Evolutionary conservation across 2,888 invertebrate species (phyloP).

Genomic region (Stenotaenia linearis): DNA sequence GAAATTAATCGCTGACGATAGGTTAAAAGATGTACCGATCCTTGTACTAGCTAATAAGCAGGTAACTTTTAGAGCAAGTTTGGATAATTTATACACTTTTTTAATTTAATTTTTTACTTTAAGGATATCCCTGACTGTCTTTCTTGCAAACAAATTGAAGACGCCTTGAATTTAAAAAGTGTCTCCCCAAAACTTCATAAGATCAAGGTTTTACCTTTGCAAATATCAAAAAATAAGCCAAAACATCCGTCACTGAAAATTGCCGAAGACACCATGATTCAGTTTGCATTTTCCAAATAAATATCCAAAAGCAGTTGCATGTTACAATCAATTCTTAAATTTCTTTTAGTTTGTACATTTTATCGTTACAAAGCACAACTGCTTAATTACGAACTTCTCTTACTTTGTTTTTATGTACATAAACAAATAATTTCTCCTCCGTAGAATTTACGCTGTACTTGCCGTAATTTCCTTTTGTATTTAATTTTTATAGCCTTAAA

Average conservation of each 20-base stretch:
- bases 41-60: conserved; percentile 42
- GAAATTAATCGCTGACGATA: conserved; percentile 38
- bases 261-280: conserved; percentile 30
- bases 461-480: neutral
- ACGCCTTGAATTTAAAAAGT: conserved; percentile 28
- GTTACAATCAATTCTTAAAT: neutral
- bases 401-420: neutral
- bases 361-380: neutral
- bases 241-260: conserved; percentile 31
- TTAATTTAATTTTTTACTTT: neutral
- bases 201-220: conserved; percentile 3
- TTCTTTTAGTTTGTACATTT: neutral
- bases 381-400: neutral
- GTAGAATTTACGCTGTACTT: neutral
- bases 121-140: conserved; percentile 32
- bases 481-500: neutral
- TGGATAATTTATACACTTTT: neutral
- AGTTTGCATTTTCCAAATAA: conserved; percentile 20
- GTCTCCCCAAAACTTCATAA: neutral
- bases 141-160: conserved; percentile 28
- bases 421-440: neutral
- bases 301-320: neutral
- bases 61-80: conserved; percentile 36
- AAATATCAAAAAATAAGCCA: conserved; percentile 28
- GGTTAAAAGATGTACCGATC: conserved; percentile 39